A percentile compares a stretch with the other conserved stretches of the same genome.
Evolutionary conservation across 2,797 vertebrate species (phyloP).

Genomic region (Morelia viridis): DNA sequence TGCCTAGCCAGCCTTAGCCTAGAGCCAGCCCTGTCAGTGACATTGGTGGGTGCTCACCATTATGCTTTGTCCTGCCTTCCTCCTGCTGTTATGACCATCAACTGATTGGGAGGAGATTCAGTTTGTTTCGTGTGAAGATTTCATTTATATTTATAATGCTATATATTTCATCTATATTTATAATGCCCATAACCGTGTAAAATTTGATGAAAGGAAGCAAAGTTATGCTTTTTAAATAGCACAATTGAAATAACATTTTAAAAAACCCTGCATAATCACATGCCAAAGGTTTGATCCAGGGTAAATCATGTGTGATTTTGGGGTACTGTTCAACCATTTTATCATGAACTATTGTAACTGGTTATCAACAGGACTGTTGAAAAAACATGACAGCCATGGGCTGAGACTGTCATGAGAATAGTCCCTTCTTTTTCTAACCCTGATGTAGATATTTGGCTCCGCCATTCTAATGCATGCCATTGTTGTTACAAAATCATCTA

Average conservation of each 20-base stretch:
- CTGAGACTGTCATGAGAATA: neutral
- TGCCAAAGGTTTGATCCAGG: neutral
- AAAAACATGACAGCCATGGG: neutral
- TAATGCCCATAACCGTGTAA: neutral
- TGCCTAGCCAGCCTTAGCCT: neutral
- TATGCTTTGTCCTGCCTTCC: neutral
- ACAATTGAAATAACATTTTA: neutral
- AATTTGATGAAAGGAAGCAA: neutral
- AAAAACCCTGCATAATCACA: neutral
- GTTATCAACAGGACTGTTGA: neutral
- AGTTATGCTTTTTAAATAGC: neutral
- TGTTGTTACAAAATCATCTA: neutral
- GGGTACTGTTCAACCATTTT: neutral
- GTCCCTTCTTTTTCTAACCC: too few relatives aligned
- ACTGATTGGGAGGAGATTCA: neutral
- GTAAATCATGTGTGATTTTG: neutral
- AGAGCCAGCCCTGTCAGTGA: neutral
- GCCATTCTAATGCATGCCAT: conserved; percentile 5
- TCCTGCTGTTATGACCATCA: neutral
- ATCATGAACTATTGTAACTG: neutral
- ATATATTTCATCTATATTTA: neutral
- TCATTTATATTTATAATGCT: neutral
- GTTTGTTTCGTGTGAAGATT: neutral
- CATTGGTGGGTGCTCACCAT: neutral
- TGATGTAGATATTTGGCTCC: neutral